Base-by-base conservation (phyloP, 2,797 vertebrate species). In the Tarsius wallacei region DNA sequence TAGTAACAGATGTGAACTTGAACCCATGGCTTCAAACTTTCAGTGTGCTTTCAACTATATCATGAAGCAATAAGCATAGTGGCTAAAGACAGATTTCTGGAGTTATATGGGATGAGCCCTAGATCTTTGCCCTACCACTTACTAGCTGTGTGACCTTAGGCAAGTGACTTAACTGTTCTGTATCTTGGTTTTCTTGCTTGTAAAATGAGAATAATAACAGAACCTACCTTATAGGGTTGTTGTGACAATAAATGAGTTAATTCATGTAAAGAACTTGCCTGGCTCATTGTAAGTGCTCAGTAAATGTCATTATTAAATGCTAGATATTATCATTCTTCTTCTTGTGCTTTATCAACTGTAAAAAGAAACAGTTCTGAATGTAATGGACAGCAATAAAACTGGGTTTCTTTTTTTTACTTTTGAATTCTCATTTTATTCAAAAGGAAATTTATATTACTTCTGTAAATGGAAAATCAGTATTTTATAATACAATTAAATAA, bases 61-160 rank as follows among this genome's bases (percentile, higher is more conserved):
- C 24, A 95, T 13, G 33, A 92, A 84, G 73, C 12, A 70, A 83
- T 61, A 31, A 78, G 42, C 80, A 94, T 33, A 80, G 59, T n/a
- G 24, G 33, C 84, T 96, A 74, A 87, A 92, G 76, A 91, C 47
- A 83, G 42, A 84, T 92, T 96, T 94, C 85, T 93, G 64, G 36
- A 96, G 53, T 66, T 70, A 68, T 22, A 68, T 19, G 49, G 55
- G 73, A 93, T 33, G 21, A 92, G 31, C 42, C 26, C 53, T 85
- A 57, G 78, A 71, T 57, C 42, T 90, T 87, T 94, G 22, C 28
- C 89, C 53, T 21, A 90, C 42, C 11, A 74, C 57, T 83, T 95
- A 87, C 66, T 91, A 91, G 64, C 83, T 83, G 11, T 89, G 53
- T 83, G 53, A 74, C 49, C 24, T 91, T 76, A 90, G 84, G 26